Base-by-base conservation (phyloP, 2,797 vertebrate genomes). In the Myotis planiceps region DNA sequence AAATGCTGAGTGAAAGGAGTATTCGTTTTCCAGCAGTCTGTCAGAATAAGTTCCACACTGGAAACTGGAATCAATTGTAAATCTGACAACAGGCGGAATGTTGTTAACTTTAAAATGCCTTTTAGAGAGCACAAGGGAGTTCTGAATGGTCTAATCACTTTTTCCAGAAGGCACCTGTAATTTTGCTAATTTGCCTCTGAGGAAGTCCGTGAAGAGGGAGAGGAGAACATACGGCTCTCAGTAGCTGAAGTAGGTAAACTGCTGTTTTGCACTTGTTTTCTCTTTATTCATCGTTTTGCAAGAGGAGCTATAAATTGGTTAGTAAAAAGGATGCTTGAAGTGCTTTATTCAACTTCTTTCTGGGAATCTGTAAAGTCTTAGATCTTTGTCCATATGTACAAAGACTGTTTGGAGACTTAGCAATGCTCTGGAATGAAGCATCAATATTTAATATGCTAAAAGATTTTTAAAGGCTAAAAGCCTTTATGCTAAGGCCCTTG, bases 141-240 rank as follows among this genome's bases (percentile, higher is more conserved):
- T 93, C 71, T 96, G 92, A 95, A 95, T 42, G 72, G 87, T 96
- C 65, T 97, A 95, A 97, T 97, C 89, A 96, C 79, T 97, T 96
- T 82, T 81, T 88, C 85, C 93, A 97, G 96, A 94, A 96, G 92
- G 72, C 69, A 95, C 93, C 92, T 96, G 91, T 86, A 91, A 96
- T 32, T 63, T 80, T 72, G 74, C 83, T 95, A 96, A 71, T 86
- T 90, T 96, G 82, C 68, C 72, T 98, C 72, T 3, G 14, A 97
- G 76, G 49, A 97, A 75, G 84, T 82, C 80, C n/a, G 10, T 29
- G 42, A 49, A 51, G 42, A 90, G 51, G 4, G 3, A 68, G 84
- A 78, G 37, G 58, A 34, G 71, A 94, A 95, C 69, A 92, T 89
- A 95, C 2, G 66, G 79, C 68, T 39, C 82, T 92, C 83, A 60